Conservation (phyloP, 1,140 invertebrate species). For the Lepidostoma basale region DNA sequence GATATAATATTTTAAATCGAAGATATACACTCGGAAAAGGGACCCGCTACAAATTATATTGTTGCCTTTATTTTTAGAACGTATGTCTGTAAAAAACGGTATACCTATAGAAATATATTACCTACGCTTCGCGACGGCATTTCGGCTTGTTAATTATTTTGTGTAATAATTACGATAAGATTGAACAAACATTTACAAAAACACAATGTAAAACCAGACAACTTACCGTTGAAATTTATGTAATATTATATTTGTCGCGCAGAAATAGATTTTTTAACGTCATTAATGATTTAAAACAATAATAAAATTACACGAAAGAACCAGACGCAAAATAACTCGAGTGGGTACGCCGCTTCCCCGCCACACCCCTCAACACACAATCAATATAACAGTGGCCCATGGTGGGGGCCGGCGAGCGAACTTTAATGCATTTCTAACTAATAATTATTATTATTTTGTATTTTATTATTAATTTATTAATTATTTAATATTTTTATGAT, state of each 20-base stretch:
- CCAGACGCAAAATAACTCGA: constrained; percentile 41
- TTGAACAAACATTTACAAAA: constrained; percentile 11
- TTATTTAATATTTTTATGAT: background rate
- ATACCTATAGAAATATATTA: constrained; percentile 31
- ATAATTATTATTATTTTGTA: constrained; percentile 22
- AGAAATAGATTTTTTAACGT: constrained; percentile 19
- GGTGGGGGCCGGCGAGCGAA: constrained; percentile 23
- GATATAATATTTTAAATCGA: constrained; percentile 14
- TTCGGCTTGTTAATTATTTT: constrained; percentile 34
- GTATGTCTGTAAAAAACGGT: constrained; percentile 26
- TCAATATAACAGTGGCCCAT: constrained; percentile 33
- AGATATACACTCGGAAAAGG: background rate
- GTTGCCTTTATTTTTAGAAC: constrained; percentile 33
- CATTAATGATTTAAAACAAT: constrained; percentile 39
- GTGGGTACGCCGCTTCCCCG: constrained; percentile 39
- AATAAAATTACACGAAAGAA: constrained; percentile 38
- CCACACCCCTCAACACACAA: constrained; percentile 35
- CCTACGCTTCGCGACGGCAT: constrained; percentile 33
- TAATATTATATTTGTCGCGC: constrained; percentile 24
- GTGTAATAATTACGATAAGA: constrained; percentile 21
- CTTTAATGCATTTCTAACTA: constrained; percentile 32
- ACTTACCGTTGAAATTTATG: constrained; percentile 28
- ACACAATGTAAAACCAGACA: constrained; percentile 2
- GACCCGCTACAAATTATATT: constrained; percentile 20
- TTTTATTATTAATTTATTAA: background rate